Evolutionary conservation across 2,888 invertebrate species (phyloP).

Genomic region (Conops quadrifasciatus): DNA sequence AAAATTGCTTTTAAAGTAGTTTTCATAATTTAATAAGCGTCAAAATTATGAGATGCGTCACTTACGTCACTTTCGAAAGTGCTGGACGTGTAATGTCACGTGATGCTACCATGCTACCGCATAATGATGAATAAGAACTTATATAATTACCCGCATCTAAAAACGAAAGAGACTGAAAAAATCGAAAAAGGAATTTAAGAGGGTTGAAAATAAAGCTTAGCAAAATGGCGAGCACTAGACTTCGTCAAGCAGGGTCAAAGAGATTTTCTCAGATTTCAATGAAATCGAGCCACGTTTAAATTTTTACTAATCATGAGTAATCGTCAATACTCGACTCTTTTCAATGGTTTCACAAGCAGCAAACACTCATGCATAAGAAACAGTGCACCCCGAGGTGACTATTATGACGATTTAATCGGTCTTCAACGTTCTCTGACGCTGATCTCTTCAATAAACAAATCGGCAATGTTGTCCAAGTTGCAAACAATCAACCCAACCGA

Average conservation of each 20-base stretch:
- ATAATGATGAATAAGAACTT: slow-evolving; percentile 1
- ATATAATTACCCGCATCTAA: slow-evolving; percentile 27
- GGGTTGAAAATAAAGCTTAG: too few relatives aligned
- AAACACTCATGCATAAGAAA: slow-evolving; percentile 4
- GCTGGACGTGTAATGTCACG: neutral
- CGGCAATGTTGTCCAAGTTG: slow-evolving; percentile 8
- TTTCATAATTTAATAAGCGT: slow-evolving; percentile 6
- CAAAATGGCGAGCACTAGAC: too few relatives aligned
- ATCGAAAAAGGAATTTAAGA: too few relatives aligned
- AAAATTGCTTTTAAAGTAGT: slow-evolving; percentile 15
- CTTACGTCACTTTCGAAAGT: neutral
- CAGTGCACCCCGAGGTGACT: neutral
- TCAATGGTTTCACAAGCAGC: slow-evolving; percentile 3
- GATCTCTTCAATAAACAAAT: slow-evolving; percentile 25
- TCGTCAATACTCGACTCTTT: too few relatives aligned
- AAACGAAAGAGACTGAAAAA: too few relatives aligned
- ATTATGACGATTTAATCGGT: slow-evolving; percentile 12
- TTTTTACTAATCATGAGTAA: too few relatives aligned
- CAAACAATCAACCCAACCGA: neutral
- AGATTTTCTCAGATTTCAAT: too few relatives aligned
- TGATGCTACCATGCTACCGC: too few relatives aligned
- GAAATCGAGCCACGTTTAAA: too few relatives aligned
- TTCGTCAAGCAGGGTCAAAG: too few relatives aligned
- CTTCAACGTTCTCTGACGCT: slow-evolving; percentile 19
- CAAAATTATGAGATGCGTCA: slow-evolving; percentile 7